Conservation (phyloP, 2,113 vertebrate species). For the Ptyas mucosa region DNA sequence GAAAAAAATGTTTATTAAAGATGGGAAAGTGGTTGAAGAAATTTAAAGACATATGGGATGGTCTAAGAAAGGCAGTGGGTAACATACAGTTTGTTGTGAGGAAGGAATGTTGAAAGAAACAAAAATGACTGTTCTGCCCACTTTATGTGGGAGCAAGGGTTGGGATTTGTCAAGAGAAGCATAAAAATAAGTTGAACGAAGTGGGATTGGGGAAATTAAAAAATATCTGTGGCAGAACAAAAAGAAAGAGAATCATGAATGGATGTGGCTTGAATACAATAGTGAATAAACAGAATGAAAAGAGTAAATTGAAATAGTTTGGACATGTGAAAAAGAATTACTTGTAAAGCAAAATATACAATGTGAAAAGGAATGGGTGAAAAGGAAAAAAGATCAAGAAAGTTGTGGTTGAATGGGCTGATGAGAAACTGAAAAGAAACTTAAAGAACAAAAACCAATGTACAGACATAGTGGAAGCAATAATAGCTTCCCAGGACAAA, state of each 20-base stretch:
- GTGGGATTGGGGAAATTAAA: not conserved
- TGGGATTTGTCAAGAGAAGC: not conserved
- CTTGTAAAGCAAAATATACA: not conserved
- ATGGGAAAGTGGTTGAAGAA: not conserved
- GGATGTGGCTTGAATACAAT: not conserved
- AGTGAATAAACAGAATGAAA: not conserved
- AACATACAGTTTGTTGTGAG: not conserved
- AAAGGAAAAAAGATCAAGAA: not conserved
- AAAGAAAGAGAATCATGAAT: not conserved
- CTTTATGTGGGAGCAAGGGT: not conserved
- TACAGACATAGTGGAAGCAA: not conserved
- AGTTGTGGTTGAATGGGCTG: not conserved
- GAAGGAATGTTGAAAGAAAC: not conserved
- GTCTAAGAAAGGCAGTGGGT: not conserved
- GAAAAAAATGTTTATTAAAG: not conserved
- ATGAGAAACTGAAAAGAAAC: not conserved
- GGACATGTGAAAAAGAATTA: not conserved
- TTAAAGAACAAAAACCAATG: not conserved
- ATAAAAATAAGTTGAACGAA: not conserved
- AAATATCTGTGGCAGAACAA: not conserved
- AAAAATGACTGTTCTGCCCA: not conserved
- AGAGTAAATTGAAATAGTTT: not conserved
- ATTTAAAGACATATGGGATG: not conserved
- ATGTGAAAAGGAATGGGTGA: not conserved
- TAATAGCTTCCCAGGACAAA: not conserved